Conservation (phyloP, 2,888 invertebrate genomes). For the Itoplectis maculator region DNA sequence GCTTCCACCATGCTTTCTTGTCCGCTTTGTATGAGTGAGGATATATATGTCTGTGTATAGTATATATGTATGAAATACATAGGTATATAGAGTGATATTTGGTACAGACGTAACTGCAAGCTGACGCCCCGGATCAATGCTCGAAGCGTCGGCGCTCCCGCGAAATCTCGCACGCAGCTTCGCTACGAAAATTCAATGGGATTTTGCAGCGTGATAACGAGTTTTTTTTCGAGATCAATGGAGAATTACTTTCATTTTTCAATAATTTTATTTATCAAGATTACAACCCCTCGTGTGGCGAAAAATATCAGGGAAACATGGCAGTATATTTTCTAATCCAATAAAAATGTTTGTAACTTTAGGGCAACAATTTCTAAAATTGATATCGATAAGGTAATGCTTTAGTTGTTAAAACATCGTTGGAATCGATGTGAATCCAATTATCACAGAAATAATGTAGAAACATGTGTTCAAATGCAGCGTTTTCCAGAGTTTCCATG, state of each 20-base stretch:
- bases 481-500: not conserved
- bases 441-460: too few relatives aligned
- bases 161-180: constrained; percentile 68
- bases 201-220: not conserved
- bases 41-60: constrained; percentile 39
- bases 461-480: too few relatives aligned
- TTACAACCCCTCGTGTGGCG: too few relatives aligned
- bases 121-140: constrained; percentile 84
- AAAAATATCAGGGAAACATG: too few relatives aligned
- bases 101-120: constrained; percentile 83
- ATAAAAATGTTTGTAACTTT: too few relatives aligned
- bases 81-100: constrained; percentile 69
- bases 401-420: too few relatives aligned
- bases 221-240: not conserved
- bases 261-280: not conserved
- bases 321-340: too few relatives aligned
- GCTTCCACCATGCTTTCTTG: constrained; percentile 24
- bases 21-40: constrained; percentile 10
- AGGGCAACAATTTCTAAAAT: too few relatives aligned
- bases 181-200: constrained; percentile 27
- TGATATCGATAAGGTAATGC: too few relatives aligned
- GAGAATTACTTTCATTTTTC: not conserved
- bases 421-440: too few relatives aligned
- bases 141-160: constrained; percentile 78
- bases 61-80: constrained; percentile 42